These are phyloP conservation scores for Ochotona princeps DNA, from an alignment of 2,113 vertebrate species.

Conservation along the genomic window DNA sequence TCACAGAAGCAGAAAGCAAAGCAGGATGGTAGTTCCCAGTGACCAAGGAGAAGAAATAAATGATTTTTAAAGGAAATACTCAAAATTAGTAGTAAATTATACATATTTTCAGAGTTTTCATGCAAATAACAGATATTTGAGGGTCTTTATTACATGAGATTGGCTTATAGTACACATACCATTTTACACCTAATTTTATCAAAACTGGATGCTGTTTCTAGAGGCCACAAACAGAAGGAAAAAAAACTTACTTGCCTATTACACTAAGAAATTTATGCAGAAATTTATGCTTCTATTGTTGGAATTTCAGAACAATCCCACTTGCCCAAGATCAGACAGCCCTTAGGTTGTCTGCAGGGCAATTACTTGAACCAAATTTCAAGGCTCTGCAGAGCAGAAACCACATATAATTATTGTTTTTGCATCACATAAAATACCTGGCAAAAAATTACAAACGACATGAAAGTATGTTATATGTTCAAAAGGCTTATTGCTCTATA, in stretches of 20 bases:
- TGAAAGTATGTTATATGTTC: not conserved
- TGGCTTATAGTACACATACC: not conserved
- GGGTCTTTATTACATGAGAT: not conserved
- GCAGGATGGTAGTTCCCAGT: not conserved
- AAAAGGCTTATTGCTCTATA: not conserved
- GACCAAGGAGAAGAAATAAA: not conserved
- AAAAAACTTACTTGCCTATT: not conserved
- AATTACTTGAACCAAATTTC: conserved; percentile 16
- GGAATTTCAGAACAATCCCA: not conserved
- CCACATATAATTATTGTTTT: not conserved
- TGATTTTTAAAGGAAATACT: not conserved
- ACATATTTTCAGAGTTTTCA: not conserved
- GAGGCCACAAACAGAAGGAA: not conserved
- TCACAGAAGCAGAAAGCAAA: not conserved
- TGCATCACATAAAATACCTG: not conserved
- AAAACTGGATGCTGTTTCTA: not conserved
- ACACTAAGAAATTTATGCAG: not conserved
- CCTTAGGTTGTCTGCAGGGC: not conserved
- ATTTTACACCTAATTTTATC: not conserved
- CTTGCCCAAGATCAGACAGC: not conserved
- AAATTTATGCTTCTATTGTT: not conserved
- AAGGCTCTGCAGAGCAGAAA: not conserved
- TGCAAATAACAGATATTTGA: not conserved
- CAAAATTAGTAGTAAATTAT: not conserved
- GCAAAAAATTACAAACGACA: not conserved